Percentiles rank a stretch among this genome's conserved stretches.
phyloP scores from a whole-genome alignment of 2,113 vertebrate species.

The Raja brachyura region DNA sequence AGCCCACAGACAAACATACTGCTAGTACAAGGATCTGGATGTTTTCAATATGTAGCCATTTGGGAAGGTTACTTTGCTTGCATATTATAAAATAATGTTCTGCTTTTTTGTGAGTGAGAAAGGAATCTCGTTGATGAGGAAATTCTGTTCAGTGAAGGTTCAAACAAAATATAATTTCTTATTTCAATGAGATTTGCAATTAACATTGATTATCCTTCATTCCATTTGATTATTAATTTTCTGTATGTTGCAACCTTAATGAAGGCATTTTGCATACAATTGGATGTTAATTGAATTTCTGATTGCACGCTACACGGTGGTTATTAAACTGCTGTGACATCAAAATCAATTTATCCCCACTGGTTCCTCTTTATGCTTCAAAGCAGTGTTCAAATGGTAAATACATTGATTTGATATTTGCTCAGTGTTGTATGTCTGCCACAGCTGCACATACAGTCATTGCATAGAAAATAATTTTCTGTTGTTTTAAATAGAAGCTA shows the following conservation, averaged over 20 bases:
- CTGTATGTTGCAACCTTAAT: not conserved
- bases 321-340: not conserved
- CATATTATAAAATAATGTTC: not conserved
- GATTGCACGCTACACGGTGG: not conserved
- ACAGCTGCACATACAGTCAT: not conserved
- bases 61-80: not conserved
- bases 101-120: not conserved
- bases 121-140: not conserved
- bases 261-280: not conserved
- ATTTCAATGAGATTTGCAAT: not conserved
- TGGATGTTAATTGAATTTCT: not conserved
- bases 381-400: not conserved
- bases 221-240: not conserved
- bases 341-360: constrained; percentile 11
- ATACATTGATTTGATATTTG: not conserved
- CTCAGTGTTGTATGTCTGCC: not conserved
- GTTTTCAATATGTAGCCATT: not conserved
- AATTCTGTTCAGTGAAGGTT: not conserved
- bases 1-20: not conserved
- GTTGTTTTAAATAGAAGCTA: not conserved
- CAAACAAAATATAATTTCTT: not conserved
- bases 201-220: not conserved
- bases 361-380: not conserved
- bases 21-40: not conserved
- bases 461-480: not conserved